Evolutionary conservation across 2,113 vertebrate species (phyloP).

Genomic region (Pangasianodon hypophthalmus): DNA sequence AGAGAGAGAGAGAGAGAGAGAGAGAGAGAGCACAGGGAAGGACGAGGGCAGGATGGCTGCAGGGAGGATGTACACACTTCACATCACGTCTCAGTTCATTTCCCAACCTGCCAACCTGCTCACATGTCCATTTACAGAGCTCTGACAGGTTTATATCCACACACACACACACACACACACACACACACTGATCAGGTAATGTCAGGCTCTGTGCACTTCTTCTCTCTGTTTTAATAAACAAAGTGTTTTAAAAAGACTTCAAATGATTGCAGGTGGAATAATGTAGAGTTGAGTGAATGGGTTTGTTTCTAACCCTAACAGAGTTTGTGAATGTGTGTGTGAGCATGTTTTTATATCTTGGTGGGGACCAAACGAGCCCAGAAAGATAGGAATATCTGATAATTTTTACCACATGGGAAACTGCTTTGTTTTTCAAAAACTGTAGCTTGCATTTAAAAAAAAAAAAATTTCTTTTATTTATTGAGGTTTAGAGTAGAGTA

Average conservation of each 20-base stretch:
- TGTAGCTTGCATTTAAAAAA: no score
- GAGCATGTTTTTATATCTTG: not conserved
- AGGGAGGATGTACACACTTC: not conserved
- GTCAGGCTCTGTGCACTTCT: constrained; percentile 12
- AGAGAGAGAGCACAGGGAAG: not conserved
- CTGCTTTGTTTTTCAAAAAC: no score
- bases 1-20: not conserved
- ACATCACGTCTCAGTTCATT: constrained; percentile 28
- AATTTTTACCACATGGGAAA: no score
- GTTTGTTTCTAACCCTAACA: not conserved
- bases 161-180: constrained; percentile 25
- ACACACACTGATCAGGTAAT: not conserved
- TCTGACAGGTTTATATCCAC: constrained; percentile 32
- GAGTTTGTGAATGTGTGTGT: not conserved
- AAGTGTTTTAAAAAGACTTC: constrained; percentile 32
- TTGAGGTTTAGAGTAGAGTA: no score
- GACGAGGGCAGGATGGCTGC: not conserved
- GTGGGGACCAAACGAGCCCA: not conserved
- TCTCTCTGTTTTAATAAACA: not conserved
- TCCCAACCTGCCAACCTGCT: constrained; percentile 7
- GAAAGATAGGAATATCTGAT: no score
- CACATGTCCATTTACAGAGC: constrained; percentile 30
- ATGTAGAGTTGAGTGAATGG: not conserved
- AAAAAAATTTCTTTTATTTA: no score
- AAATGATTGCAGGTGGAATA: not conserved